Conservation (phyloP, 2,797 vertebrate genomes). For the Linurgus olivaceus region DNA sequence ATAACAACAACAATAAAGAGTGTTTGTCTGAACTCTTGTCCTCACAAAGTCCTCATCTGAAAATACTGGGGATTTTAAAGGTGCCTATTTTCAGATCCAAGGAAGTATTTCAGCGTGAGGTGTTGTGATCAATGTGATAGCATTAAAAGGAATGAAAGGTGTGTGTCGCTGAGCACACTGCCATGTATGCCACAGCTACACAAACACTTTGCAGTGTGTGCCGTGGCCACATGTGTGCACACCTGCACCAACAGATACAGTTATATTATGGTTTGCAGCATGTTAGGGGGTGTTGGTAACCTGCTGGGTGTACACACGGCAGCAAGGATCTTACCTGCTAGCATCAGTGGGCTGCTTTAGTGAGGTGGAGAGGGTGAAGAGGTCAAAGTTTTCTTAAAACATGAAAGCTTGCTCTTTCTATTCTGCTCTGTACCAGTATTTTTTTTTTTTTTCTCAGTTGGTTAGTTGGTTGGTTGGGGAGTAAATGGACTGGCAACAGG, state of each 20-base stretch:
- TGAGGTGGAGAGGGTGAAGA: not conserved
- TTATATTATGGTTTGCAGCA: not conserved
- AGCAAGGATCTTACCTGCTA: too few species aligned
- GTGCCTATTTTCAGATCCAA: not conserved
- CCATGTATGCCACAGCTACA: rapidly evolving
- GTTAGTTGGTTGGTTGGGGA: not conserved
- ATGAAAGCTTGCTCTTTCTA: not conserved
- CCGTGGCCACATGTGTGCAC: not conserved
- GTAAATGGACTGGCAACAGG: not conserved
- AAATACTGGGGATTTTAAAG: not conserved
- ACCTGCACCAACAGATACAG: not conserved
- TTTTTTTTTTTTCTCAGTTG: not conserved
- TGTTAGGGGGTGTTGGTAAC: not conserved
- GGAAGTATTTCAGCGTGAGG: not conserved
- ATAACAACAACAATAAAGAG: not conserved
- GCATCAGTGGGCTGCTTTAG: not conserved
- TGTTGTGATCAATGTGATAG: not conserved
- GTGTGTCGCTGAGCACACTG: rapidly evolving
- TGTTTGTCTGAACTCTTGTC: not conserved
- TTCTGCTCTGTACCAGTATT: not conserved
- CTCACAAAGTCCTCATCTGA: not conserved
- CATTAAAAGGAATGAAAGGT: not conserved
- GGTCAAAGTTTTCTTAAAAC: not conserved
- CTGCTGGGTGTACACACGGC: not conserved
- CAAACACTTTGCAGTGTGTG: not conserved